Conservation (phyloP, 1,140 invertebrate genomes). For the Manduca sexta region DNA sequence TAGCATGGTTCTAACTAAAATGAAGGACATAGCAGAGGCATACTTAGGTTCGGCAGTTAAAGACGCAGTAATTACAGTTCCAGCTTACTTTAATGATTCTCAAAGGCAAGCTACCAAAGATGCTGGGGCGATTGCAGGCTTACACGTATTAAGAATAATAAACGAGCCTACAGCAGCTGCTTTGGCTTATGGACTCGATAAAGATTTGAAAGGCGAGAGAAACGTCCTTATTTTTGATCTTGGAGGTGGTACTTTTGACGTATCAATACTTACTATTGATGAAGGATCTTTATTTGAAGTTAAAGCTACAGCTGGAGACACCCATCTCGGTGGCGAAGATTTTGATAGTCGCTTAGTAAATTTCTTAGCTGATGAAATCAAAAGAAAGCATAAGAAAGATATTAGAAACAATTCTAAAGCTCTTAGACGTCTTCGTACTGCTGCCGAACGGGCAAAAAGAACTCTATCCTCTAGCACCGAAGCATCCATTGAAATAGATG, state of each 20-base stretch:
- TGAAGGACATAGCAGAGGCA: constrained; percentile 75
- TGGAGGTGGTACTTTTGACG: constrained; percentile 82
- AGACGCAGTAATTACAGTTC: constrained; percentile 78
- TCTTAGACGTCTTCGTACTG: too few relatives aligned
- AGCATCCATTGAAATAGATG: too few relatives aligned
- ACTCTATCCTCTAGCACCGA: too few relatives aligned
- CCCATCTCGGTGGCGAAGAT: constrained; percentile 79
- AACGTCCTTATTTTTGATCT: constrained; percentile 72
- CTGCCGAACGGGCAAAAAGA: too few relatives aligned
- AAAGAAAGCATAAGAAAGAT: constrained; percentile 63
- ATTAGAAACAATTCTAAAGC: constrained; percentile 48
- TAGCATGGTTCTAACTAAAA: constrained; percentile 78
- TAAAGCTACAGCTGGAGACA: constrained; percentile 73
- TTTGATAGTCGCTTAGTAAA: constrained; percentile 81
- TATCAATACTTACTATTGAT: constrained; percentile 81
- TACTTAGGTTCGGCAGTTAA: constrained; percentile 80
- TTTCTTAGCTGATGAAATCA: constrained; percentile 69
- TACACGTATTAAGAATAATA: constrained; percentile 83
- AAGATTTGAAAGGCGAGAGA: constrained; percentile 79
- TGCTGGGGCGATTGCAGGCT: constrained; percentile 76
- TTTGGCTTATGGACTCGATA: constrained; percentile 83
- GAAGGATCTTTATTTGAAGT: constrained; percentile 81
- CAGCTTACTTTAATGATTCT: constrained; percentile 77
- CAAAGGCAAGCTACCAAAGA: constrained; percentile 71
- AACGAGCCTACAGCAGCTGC: constrained; percentile 86